Percentiles rank a stretch among this genome's conserved stretches.
Conservation (phyloP, 2,113 vertebrate species). For the Grantiella picta region DNA sequence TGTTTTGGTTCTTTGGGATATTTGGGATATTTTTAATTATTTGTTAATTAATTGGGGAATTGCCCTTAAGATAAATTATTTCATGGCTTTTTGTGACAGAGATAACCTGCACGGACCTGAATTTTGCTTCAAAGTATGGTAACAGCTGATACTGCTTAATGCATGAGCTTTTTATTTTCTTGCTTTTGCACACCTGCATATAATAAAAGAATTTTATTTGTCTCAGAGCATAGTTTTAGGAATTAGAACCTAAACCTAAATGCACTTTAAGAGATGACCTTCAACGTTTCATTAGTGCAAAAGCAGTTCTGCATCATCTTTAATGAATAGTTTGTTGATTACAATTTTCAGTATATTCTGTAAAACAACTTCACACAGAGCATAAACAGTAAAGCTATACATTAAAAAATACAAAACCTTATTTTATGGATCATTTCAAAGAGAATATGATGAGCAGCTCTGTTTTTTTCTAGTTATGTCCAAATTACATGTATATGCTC, state of each 20-base stretch:
- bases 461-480: background rate
- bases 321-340: background rate
- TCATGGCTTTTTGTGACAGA: background rate
- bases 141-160: background rate
- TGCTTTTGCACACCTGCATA: background rate
- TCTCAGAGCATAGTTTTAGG: background rate
- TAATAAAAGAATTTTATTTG: background rate
- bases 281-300: background rate
- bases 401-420: background rate
- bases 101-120: background rate
- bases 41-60: background rate
- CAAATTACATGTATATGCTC: background rate
- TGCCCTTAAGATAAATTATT: background rate
- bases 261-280: background rate
- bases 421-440: background rate
- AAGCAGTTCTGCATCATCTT: background rate
- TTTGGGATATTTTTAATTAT: background rate
- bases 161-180: background rate
- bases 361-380: background rate
- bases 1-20: rapidly evolving
- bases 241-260: background rate
- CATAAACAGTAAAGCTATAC: background rate
- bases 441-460: background rate
- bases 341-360: background rate
- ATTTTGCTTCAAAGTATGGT: background rate